Conservation (phyloP, 2,113 vertebrate genomes). For the Chlorodrepanis virens region DNA sequence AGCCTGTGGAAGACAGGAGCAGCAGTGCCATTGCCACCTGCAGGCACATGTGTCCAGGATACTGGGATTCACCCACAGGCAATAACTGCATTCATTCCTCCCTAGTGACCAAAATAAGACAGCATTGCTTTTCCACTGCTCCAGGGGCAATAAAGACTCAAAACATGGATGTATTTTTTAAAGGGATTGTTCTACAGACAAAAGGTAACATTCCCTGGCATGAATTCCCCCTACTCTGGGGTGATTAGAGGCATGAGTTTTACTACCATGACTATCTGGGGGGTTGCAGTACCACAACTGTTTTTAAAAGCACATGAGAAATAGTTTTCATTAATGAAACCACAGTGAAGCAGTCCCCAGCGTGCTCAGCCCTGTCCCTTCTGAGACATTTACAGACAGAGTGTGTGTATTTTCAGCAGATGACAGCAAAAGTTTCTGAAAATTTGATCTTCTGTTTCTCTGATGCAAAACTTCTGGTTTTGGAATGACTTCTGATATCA, state of each 20-base stretch:
- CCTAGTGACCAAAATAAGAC: accelerated
- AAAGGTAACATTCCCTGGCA: neutral
- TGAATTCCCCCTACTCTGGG: neutral
- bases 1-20: neutral
- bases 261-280: accelerated
- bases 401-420: neutral
- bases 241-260: neutral
- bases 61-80: neutral
- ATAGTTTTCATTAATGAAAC: neutral
- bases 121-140: neutral
- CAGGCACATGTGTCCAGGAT: neutral
- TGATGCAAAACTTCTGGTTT: neutral
- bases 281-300: neutral
- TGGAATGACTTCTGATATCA: neutral
- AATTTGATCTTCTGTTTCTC: neutral
- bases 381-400: neutral
- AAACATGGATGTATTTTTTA: neutral
- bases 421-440: neutral
- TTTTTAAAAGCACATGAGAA: neutral
- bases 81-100: neutral
- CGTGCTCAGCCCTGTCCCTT: neutral
- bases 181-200: neutral
- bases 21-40: neutral
- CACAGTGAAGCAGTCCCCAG: neutral
- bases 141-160: neutral